A percentile compares a stretch with the other conserved stretches of the same genome.
Evolutionary conservation across 2,797 vertebrate species (phyloP).

Genomic region (Perdix hodgsoniae): DNA sequence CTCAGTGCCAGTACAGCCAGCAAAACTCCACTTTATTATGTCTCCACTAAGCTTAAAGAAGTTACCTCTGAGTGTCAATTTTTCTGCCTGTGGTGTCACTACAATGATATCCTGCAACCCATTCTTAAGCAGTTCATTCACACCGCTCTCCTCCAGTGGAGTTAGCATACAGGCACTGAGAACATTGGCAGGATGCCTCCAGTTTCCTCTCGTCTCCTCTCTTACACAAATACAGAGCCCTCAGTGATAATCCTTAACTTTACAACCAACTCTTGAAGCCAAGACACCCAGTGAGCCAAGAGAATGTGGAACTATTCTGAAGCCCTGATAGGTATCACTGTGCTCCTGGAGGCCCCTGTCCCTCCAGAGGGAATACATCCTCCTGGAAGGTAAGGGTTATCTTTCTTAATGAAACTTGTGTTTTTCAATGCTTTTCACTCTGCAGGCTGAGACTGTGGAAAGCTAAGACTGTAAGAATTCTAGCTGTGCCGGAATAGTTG

Average conservation of each 20-base stretch:
- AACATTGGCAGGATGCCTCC: background rate
- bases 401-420: background rate
- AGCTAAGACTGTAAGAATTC: background rate
- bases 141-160: background rate
- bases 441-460: background rate
- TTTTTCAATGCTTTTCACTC: background rate
- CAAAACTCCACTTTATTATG: background rate
- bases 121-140: slow-evolving; percentile 1
- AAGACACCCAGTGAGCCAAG: background rate
- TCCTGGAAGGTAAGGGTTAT: slow-evolving; percentile 13
- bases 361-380: background rate
- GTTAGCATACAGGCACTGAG: background rate
- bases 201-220: slow-evolving; percentile 3
- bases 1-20: background rate
- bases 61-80: background rate
- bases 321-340: background rate
- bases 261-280: background rate
- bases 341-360: background rate
- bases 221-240: background rate
- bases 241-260: slow-evolving; percentile 20
- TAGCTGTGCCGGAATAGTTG: background rate
- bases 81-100: slow-evolving; percentile 4
- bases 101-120: slow-evolving; percentile 4
- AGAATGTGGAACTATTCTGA: background rate
- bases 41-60: background rate